Percentiles rank a stretch among this genome's conserved stretches.
Conservation (phyloP, 2,797 vertebrate species). For the Chloroceryle amazona region DNA sequence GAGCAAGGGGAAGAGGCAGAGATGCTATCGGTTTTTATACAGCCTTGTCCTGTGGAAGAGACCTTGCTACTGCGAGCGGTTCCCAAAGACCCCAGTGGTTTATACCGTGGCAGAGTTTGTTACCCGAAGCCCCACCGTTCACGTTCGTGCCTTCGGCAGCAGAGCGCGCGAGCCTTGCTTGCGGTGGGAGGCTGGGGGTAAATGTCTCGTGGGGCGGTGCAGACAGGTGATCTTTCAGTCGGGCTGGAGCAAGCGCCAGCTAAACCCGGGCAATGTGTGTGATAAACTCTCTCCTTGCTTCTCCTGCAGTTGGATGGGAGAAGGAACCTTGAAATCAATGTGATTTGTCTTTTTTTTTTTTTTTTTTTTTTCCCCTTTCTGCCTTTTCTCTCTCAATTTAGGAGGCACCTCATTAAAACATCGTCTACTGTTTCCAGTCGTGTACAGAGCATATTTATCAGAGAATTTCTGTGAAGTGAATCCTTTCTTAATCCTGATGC, state of each 20-base stretch:
- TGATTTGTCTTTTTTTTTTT: neutral
- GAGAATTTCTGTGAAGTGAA: neutral
- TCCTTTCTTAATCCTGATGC: neutral
- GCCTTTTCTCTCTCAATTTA: neutral
- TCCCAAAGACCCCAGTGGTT: neutral
- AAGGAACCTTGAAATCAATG: neutral
- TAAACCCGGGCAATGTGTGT: neutral
- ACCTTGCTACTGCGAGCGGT: neutral
- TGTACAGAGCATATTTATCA: neutral
- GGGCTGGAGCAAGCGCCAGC: neutral
- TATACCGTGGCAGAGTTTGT: neutral
- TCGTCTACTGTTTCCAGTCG: neutral
- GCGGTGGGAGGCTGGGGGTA: neutral
- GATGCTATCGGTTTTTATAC: fast-evolving
- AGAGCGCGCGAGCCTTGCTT: neutral
- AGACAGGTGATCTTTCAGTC: neutral
- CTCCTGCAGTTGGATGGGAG: neutral
- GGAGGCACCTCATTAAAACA: neutral
- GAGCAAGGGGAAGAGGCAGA: neutral
- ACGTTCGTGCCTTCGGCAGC: neutral
- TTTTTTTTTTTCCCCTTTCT: neutral
- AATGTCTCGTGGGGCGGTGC: neutral
- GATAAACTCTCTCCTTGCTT: neutral
- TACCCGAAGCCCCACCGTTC: fast-evolving
- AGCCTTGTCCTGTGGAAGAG: neutral